Conservation (phyloP, 2,797 vertebrate genomes). For the Crypturellus tataupa region DNA sequence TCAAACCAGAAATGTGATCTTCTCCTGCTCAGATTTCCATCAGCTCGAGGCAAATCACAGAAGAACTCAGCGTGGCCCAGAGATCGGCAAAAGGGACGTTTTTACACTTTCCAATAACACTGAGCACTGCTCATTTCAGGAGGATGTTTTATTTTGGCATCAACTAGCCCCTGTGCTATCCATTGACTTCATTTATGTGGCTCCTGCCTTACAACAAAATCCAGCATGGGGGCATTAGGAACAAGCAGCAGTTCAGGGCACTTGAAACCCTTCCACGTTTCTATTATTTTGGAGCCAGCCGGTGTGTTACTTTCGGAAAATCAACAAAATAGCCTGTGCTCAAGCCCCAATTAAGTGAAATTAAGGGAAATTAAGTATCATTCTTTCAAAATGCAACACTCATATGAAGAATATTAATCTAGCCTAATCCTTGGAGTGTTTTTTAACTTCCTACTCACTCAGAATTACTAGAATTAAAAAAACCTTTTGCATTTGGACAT, state of each 20-base stretch:
- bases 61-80: not conserved
- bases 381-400: not conserved
- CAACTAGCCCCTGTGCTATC: not conserved
- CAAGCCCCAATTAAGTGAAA: not conserved
- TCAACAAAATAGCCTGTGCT: not conserved
- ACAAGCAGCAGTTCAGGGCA: not conserved
- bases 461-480: not conserved
- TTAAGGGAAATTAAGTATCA: not conserved
- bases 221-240: not conserved
- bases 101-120: not conserved
- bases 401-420: not conserved
- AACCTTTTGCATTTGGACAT: not conserved
- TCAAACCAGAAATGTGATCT: constrained; percentile 6
- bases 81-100: not conserved
- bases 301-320: not conserved
- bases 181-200: fast-evolving
- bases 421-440: not conserved
- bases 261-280: fast-evolving
- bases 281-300: not conserved
- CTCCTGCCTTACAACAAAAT: not conserved
- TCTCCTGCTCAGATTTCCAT: constrained; percentile 21
- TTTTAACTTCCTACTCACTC: not conserved
- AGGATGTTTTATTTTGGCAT: not conserved
- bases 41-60: not conserved
- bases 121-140: fast-evolving